Evolutionary conservation across 2,888 invertebrate genomes (phyloP), one percentile per base, ranked within the genome.

Genomic region (Dryocosmus kuriphilus): DNA sequence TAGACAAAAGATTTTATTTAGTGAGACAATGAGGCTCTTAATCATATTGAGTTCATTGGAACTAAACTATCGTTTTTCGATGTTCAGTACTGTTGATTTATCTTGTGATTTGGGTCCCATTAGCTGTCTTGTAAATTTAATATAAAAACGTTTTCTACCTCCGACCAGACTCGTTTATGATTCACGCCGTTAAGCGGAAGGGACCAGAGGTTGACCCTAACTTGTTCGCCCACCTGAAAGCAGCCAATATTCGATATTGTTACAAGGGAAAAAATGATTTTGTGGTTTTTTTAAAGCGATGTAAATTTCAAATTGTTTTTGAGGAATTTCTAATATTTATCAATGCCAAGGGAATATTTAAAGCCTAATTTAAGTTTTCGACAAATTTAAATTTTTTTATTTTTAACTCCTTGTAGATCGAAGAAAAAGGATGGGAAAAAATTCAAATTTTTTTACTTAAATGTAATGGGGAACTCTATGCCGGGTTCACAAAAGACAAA

Each of bases 181-280:
- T 63, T 63, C 35, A 35, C 35, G 62, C 62, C 14, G 19, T 63
- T 63, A 63, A 63, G 62, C 35, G 62, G 35, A 63, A 35, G 35
- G 22, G n/a, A n/a, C 35, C 60, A 60, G 27, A 60, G 16, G 60
- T 35, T 35, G 62, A 2, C 35, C 11, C 32, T 35, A 35, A 63
- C 62, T 35, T 63, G 62, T 35, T 63, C 62, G 35, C 62, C 62
- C 35, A 35, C 62, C 35, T 35, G 22, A 32, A n/a, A 11, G 22
- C 27, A 38, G 35, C 35, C 22, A 35, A 63, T 63, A 35, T 63
- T 35, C 22, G 19, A 35, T 63, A 32, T 35, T 35, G 38, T 63
- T 38, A 63, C 22, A 9, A 63, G 11, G 11, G 63, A 14, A 32
- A 22, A 63, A 35, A 22, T n/a, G 63, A 63, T 22, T 22, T 63